Conservation (phyloP, 2,888 invertebrate species). For the Trissolcus brochymenae region DNA sequence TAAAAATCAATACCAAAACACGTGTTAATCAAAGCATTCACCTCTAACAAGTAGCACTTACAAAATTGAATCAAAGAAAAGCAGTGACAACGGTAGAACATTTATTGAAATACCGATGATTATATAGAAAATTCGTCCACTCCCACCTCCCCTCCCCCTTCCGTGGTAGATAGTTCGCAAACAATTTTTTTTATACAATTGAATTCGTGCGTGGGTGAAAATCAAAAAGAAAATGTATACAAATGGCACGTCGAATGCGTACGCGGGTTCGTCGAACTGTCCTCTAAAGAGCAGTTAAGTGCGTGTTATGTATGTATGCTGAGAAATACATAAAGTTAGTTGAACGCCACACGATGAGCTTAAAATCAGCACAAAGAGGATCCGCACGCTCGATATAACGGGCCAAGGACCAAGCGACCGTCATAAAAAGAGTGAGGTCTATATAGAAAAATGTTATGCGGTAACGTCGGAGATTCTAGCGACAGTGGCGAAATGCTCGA, state of each 20-base stretch:
- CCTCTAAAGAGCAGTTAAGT: constrained; percentile 23
- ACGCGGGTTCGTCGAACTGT: constrained; percentile 67
- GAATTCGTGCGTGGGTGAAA: constrained; percentile 25
- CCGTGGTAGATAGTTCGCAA: no score
- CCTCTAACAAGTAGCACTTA: neutral
- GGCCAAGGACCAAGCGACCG: constrained; percentile 51
- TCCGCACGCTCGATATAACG: constrained; percentile 53
- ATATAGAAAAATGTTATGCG: constrained; percentile 57
- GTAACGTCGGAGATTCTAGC: constrained; percentile 45
- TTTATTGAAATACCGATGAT: no score
- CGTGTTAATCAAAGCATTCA: constrained; percentile 14
- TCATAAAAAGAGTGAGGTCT: constrained; percentile 50
- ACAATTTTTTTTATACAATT: neutral
- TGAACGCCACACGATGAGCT: constrained; percentile 32
- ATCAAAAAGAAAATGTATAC: constrained; percentile 22
- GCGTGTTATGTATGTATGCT: constrained; percentile 19
- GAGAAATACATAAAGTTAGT: constrained; percentile 37
- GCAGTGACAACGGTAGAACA: no score
- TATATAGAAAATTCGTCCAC: no score
- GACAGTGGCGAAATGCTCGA: constrained; percentile 52
- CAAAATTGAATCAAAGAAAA: no score
- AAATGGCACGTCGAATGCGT: constrained; percentile 35
- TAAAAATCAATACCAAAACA: constrained; percentile 17
- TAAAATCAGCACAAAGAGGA: constrained; percentile 52
- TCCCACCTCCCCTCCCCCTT: no score